Conservation (phyloP, 2,797 vertebrate species). For the Mastacembelus armatus region DNA sequence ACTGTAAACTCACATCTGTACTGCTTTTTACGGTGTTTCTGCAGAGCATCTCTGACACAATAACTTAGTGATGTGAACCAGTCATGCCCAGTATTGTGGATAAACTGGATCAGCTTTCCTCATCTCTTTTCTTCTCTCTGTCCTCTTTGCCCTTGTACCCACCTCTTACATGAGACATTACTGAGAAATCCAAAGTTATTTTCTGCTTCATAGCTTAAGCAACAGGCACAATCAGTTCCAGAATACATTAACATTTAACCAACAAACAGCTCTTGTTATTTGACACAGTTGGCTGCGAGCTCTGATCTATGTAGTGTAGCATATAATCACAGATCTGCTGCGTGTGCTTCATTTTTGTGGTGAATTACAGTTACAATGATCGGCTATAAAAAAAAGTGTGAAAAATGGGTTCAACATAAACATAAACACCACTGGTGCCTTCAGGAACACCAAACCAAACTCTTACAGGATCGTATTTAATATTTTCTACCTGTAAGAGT, state of each 20-base stretch:
- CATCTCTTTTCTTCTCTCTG: neutral
- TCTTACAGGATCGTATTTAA: no score
- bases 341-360: neutral
- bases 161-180: no score
- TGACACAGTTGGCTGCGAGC: neutral
- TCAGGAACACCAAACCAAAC: no score
- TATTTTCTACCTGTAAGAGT: no score
- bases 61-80: neutral
- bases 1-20: neutral
- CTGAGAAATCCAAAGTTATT: conserved; percentile 14
- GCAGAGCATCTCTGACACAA: neutral
- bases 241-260: conserved; percentile 23
- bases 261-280: conserved; percentile 10
- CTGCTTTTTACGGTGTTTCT: neutral
- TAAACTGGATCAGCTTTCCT: neutral
- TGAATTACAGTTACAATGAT: neutral
- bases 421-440: no score
- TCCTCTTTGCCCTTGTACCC: neutral
- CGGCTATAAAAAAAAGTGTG: no score
- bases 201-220: conserved; percentile 12
- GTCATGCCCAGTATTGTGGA: neutral
- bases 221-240: conserved; percentile 19
- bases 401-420: neutral
- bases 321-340: neutral
- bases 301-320: neutral